Conservation (phyloP, 2,113 vertebrate species). For the Odontophorus gujanensis region DNA sequence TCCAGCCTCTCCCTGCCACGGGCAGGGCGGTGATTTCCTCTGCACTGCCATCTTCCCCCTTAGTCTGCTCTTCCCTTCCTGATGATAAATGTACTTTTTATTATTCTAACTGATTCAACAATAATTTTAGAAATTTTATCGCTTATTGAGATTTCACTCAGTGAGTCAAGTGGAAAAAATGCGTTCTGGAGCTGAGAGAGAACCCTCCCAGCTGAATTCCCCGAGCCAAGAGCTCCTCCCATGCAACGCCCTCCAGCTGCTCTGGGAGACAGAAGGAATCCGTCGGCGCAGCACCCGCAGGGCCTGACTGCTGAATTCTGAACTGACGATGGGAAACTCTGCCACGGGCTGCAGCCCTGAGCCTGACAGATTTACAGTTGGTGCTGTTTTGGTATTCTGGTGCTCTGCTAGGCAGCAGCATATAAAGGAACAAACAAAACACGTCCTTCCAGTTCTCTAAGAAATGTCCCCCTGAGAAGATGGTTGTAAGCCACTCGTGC, state of each 20-base stretch:
- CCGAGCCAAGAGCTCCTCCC: constrained; percentile 48
- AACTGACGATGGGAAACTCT: background rate
- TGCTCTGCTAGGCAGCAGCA: background rate
- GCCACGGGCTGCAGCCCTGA: background rate
- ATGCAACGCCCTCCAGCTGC: constrained; percentile 61
- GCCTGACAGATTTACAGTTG: background rate
- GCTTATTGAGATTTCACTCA: constrained; percentile 44
- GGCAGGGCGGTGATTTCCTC: constrained; percentile 33
- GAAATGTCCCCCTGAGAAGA: background rate
- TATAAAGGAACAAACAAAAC: background rate
- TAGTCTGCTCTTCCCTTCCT: constrained; percentile 49
- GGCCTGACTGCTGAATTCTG: no score
- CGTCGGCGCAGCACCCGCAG: background rate
- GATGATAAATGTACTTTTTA: constrained; percentile 39
- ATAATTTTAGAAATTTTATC: constrained; percentile 62
- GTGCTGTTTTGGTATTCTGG: background rate
- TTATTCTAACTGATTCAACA: constrained; percentile 28
- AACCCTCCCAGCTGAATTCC: constrained; percentile 23
- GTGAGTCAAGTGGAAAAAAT: constrained; percentile 63
- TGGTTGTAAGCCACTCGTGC: background rate
- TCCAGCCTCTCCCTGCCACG: background rate
- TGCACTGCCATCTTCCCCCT: constrained; percentile 9
- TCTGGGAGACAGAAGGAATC: constrained; percentile 10
- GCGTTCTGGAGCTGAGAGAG: constrained; percentile 20
- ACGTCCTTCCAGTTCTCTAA: background rate